Conservation (phyloP, 2,113 vertebrate species). For the Xyrauchen texanus region DNA sequence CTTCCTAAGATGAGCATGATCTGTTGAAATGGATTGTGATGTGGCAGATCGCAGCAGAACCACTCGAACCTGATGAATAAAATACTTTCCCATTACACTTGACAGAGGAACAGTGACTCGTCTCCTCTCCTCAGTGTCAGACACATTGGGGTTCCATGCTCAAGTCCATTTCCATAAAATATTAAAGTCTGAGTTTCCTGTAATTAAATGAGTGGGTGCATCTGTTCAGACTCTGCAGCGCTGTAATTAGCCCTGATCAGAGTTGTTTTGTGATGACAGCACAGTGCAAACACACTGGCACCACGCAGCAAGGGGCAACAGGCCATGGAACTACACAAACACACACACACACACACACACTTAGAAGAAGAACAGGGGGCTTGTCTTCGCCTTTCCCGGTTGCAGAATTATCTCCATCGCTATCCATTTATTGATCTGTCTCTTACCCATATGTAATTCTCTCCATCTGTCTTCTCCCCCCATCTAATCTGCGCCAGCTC, state of each 20-base stretch:
- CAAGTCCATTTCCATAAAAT: slow-evolving; percentile 87
- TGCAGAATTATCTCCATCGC: slow-evolving; percentile 73
- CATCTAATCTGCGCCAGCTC: slow-evolving; percentile 74
- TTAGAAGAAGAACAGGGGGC: slow-evolving; percentile 55
- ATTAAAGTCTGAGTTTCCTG: slow-evolving; percentile 89
- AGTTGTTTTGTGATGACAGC: slow-evolving; percentile 79
- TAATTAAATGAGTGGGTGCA: slow-evolving; percentile 89
- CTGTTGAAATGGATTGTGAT: neutral
- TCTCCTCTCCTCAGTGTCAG: slow-evolving; percentile 63
- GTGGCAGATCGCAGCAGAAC: neutral
- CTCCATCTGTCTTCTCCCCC: slow-evolving; percentile 66
- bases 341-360: slow-evolving; percentile 39
- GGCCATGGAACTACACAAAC: slow-evolving; percentile 58
- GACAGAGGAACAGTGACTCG: neutral
- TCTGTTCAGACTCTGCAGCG: slow-evolving; percentile 77
- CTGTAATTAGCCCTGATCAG: slow-evolving; percentile 89
- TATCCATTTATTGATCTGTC: slow-evolving; percentile 75
- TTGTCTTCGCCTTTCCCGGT: slow-evolving; percentile 67
- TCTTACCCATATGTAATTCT: slow-evolving; percentile 69
- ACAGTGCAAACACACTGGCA: slow-evolving; percentile 74
- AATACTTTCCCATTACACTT: neutral
- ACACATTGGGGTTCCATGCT: slow-evolving; percentile 66
- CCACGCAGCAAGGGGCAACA: slow-evolving; percentile 32
- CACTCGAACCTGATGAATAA: neutral
- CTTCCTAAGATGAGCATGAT: neutral